These are phyloP conservation scores for Bhutanitis thaidina DNA, from an alignment of 2,888 invertebrate genomes.

Conservation along the genomic window DNA sequence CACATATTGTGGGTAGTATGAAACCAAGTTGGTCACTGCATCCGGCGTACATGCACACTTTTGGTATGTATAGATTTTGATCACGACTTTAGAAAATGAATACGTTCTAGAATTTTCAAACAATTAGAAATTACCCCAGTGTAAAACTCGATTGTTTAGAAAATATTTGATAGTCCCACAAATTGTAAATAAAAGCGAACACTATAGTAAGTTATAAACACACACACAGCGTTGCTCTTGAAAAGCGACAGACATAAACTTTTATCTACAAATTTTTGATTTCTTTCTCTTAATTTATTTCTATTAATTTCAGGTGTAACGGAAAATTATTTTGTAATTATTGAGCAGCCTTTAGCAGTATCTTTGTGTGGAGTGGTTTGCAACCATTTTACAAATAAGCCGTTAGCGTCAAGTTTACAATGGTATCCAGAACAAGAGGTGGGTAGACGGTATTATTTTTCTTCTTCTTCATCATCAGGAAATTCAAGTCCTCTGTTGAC, in stretches of 20 bases:
- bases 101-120: too few species aligned
- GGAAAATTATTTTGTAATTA: constrained; percentile 90
- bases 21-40: constrained; percentile 89
- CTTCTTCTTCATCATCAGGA: too few species aligned
- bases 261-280: too few species aligned
- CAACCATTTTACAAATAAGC: constrained; percentile 82
- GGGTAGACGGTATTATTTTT: constrained; percentile 15
- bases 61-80: constrained; percentile 70
- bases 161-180: too few species aligned
- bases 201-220: too few species aligned
- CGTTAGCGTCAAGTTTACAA: constrained; percentile 83
- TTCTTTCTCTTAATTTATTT: background rate
- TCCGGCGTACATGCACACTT: constrained; percentile 96
- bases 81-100: too few species aligned
- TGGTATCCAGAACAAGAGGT: constrained; percentile 88
- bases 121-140: too few species aligned
- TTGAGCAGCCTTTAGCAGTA: constrained; percentile 92
- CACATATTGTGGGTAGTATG: constrained; percentile 84
- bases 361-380: constrained; percentile 82
- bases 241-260: too few species aligned
- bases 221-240: too few species aligned
- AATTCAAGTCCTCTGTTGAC: too few species aligned
- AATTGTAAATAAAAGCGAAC: too few species aligned
- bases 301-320: constrained; percentile 83
- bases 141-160: too few species aligned